Base-by-base conservation (phyloP, 2,888 invertebrate species). In the Sialis lutaria region DNA sequence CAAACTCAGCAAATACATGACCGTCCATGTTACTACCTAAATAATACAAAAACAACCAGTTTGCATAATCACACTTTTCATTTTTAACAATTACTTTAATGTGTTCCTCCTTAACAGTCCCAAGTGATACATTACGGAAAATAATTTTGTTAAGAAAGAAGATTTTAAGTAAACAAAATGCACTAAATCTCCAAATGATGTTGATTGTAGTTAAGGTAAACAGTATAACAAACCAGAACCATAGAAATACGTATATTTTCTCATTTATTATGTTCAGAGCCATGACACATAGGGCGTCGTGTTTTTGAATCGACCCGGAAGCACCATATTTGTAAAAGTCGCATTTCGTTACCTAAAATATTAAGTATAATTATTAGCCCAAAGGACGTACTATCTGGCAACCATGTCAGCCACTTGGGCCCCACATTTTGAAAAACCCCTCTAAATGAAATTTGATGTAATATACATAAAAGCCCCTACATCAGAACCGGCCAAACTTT, bases 231-330 rank as follows among this genome's bases (percentile, higher is more conserved):
- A 85, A 81, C 89, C 89, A 90, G 65, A 88, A 90, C 90, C 90
- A 91, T 5, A 89, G 67, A 54, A 86, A 78, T 0, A 79, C 74
- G 67, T 84, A 91, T 55, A 91, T 89, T 67, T 92, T 91, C 66
- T 92, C 91, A 62, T 91, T 90, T 59, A 91, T 81, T 55, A 91
- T 81, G 66, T 92, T 92, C 44, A 91, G 69, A 0, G 91, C 88
- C 77, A 91, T 83, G 42, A 92, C 83, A 56, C 79, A 80, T 53
- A 80, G 72, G 0, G 88, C 87, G 58, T 92, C 91, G 64, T 88
- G 84, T 54, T 77, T 75, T 66, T 91, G 87, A 48, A 91, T 77
- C 2, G 81, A 74, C 0, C 91, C 91, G 1, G 86, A 82, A 1
- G 87, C 78, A 68, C 91, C 91, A 64, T 79, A 91, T 64, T 89